A percentile compares a stretch with the other conserved stretches of the same genome.
phyloP scores from a whole-genome alignment of 23 tunicate species.

The Ciona savignyi region DNA sequence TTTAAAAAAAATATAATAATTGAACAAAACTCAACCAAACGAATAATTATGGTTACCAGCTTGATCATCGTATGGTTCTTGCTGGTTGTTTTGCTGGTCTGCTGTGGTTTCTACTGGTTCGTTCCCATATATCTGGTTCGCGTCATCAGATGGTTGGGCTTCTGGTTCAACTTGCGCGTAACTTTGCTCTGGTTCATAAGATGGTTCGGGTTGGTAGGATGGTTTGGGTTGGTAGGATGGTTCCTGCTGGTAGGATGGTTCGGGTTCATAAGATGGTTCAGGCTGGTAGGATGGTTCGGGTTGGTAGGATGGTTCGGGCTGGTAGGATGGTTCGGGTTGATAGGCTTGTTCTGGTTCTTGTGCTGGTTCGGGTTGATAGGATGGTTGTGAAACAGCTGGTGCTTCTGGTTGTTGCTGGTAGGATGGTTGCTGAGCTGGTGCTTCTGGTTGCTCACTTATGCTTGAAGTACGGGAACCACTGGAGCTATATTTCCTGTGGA shows the following conservation, averaged over 20 bases:
- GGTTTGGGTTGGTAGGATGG: constrained; percentile 11
- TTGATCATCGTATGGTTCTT: background rate
- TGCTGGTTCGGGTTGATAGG: constrained; percentile 18
- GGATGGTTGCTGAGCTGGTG: constrained; percentile 15
- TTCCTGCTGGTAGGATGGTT: constrained; percentile 10
- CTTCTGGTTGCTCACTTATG: constrained; percentile 39
- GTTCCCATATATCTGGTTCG: too few relatives aligned
- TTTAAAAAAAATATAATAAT: too few relatives aligned
- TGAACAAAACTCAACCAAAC: too few relatives aligned
- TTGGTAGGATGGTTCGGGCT: constrained; percentile 17
- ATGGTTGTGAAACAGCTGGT: constrained; percentile 12
- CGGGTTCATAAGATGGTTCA: constrained; percentile 24
- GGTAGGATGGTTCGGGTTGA: constrained; percentile 10
- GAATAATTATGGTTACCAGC: constrained; percentile 4
- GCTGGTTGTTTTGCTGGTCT: background rate
- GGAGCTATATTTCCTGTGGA: constrained; percentile 39
- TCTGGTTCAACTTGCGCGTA: constrained; percentile 11
- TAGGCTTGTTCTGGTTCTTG: constrained; percentile 24
- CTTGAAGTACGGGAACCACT: constrained; percentile 62
- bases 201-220: constrained; percentile 12
- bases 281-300: constrained; percentile 9
- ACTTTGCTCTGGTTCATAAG: constrained; percentile 9
- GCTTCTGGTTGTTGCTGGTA: constrained; percentile 10
- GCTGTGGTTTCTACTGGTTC: background rate
- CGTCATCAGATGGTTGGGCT: background rate